Conservation (phyloP, 2,797 vertebrate genomes). For the Platalea minor region DNA sequence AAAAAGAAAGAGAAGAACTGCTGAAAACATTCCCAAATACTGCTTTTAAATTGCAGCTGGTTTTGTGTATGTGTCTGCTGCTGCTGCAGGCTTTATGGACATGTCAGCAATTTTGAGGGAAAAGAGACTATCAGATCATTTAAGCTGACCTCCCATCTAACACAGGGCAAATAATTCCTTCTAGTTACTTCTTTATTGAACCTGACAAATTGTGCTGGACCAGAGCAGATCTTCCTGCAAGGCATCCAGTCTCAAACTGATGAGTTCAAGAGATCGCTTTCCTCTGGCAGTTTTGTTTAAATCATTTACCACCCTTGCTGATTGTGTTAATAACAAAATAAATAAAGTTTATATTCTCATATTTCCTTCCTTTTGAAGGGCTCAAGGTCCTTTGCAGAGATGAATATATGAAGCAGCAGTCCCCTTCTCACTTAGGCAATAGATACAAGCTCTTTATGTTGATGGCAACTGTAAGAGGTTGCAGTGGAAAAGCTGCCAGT, state of each 20-base stretch:
- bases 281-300: not conserved
- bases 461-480: not conserved
- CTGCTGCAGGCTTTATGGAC: not conserved
- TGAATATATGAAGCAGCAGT: not conserved
- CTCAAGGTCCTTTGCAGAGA: not conserved
- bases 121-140: not conserved
- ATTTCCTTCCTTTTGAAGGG: not conserved
- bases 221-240: not conserved
- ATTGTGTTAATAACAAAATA: not conserved
- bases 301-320: not conserved
- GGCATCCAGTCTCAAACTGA: not conserved
- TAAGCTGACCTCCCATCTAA: not conserved
- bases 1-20: not conserved
- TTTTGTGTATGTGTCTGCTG: not conserved
- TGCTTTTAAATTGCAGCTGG: not conserved
- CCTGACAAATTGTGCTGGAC: not conserved
- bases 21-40: not conserved
- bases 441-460: not conserved
- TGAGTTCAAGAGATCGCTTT: not conserved
- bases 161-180: not conserved
- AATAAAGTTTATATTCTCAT: not conserved
- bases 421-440: not conserved
- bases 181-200: not conserved
- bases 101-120: not conserved
- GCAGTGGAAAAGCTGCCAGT: not conserved